Base-by-base conservation (phyloP, 2,888 invertebrate species). In the Nipponacmea schrenckii region DNA sequence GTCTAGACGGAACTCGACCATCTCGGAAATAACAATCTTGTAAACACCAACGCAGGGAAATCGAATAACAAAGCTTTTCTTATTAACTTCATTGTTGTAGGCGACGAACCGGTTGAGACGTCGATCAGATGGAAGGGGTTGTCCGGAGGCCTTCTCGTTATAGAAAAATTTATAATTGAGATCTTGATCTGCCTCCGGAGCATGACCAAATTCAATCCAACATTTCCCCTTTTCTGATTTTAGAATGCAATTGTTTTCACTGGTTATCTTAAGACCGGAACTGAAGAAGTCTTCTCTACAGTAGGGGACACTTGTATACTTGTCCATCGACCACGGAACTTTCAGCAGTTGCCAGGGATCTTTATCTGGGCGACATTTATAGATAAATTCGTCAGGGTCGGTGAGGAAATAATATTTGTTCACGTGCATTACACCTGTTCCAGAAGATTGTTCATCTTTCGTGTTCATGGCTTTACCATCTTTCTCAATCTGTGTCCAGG, bases 1-100 rank as follows among this genome's bases (percentile, higher is more conserved):
- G 8, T 79, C 78, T 31, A 86, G 77, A 46, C 82, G 75, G 67
- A 85, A 86, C 31, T 84, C 82, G 63, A 81, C 83, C 50, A 80
- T 64, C 26, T 64, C 44, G 26, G 26, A 48, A 50, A 69, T 48
- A 5, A 31, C 26, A 17, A 69, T 62, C 50, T 69, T 69, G 24
- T 50, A 69, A 24, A 69, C 64, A 5, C 69, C 69, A 2, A 39
- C 65, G 1, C 77, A 46, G 10, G 64, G 67, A 46, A 77, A 75
- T n/a, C 75, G 69, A n/a, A 79, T 39, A 46, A 74, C 69, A 14
- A 74, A 27, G 14, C 70, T 67, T 0, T 75, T 72, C 17, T 68
- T 63, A 8, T 64, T 65, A 14, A 70, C 68, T 39, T 74, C 62
- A 10, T 73, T 72, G 39, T 72, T 65, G 17, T 70, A 71, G 7